These are phyloP conservation scores for Porites lobata DNA, from an alignment of 92 coral and sea anemone species.

Conservation along the genomic window DNA sequence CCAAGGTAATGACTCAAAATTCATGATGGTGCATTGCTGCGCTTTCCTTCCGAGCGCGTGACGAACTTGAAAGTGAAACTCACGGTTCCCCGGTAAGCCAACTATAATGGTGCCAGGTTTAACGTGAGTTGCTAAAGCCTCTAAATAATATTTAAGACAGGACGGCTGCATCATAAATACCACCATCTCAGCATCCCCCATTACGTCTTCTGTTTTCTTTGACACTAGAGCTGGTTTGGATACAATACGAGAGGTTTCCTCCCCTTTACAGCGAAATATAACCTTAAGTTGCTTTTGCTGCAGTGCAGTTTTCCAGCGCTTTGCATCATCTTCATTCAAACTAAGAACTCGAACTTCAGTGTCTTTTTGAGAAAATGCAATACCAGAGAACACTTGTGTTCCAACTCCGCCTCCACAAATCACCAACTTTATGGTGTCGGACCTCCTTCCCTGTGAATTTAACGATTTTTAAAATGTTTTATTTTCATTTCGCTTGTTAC, in stretches of 20 bases:
- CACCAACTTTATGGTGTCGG: conserved; percentile 33
- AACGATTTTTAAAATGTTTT: background rate
- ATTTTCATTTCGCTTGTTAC: too few species aligned
- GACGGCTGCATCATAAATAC: conserved; percentile 72
- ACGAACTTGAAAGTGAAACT: conserved; percentile 62
- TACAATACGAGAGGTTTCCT: conserved; percentile 9
- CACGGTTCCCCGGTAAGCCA: conserved; percentile 76
- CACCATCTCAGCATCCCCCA: conserved; percentile 72
- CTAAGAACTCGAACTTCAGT: conserved; percentile 69
- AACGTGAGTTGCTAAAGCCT: conserved; percentile 52
- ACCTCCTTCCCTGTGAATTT: background rate
- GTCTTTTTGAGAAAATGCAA: conserved; percentile 54
- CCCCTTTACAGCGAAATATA: conserved; percentile 9
- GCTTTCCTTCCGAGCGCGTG: conserved; percentile 58
- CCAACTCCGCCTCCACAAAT: conserved; percentile 71
- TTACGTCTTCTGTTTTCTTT: conserved; percentile 70
- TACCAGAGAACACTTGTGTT: conserved; percentile 65
- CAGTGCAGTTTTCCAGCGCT: conserved; percentile 54
- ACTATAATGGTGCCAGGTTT: conserved; percentile 71
- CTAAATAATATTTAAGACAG: conserved; percentile 54
- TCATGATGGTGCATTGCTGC: conserved; percentile 52
- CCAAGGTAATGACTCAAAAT: conserved; percentile 81
- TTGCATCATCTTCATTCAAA: conserved; percentile 68
- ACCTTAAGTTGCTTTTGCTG: conserved; percentile 1
- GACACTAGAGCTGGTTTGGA: conserved; percentile 54